phyloP scores from a whole-genome alignment of 2,888 invertebrate genomes.

The Capitulum mitella region DNA sequence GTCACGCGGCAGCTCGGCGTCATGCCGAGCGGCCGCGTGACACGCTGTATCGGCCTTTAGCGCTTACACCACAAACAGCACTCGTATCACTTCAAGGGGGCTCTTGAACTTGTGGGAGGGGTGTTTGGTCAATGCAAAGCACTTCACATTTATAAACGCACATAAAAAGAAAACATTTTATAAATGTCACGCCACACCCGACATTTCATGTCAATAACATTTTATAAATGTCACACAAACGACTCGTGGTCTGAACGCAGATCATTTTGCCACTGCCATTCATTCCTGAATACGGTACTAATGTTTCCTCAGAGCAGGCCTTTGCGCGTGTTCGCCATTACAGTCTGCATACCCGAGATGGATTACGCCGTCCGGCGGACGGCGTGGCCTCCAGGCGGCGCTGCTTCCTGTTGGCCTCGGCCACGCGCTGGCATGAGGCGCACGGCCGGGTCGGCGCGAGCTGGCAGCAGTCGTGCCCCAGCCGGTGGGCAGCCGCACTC shows the following conservation, averaged over 20 bases:
- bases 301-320: neutral
- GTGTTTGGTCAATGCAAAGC: too few species aligned
- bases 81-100: too few species aligned
- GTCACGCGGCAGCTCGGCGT: too few species aligned
- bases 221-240: neutral
- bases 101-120: too few species aligned
- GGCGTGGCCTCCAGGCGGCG: neutral
- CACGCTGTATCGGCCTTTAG: too few species aligned
- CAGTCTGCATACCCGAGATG: neutral
- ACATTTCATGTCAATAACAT: too few species aligned
- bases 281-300: neutral
- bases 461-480: neutral
- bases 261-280: too few species aligned
- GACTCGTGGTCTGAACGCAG: neutral
- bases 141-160: too few species aligned
- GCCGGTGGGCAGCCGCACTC: neutral
- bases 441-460: neutral
- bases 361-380: neutral
- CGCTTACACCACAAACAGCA: too few species aligned
- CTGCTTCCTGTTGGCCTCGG: neutral
- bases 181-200: too few species aligned
- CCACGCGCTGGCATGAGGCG: neutral
- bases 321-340: rapidly evolving
- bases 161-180: too few species aligned
- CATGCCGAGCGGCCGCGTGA: too few species aligned